Percentiles rank a stretch among this genome's conserved stretches.
phyloP scores from a whole-genome alignment of 2,888 invertebrate genomes.

The Hesperia comma region DNA sequence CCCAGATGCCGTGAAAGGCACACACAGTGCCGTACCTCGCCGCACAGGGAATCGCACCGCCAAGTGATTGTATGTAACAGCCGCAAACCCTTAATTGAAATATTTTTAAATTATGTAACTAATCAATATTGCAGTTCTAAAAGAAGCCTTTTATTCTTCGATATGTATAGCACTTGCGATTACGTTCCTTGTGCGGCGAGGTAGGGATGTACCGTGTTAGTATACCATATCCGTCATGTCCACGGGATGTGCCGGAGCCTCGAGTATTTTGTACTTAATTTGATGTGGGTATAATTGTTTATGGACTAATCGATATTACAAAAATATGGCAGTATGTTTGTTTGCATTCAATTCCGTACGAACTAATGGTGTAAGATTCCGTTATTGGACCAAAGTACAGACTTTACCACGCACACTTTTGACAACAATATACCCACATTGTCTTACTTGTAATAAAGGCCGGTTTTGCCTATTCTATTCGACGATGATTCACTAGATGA shows the following conservation, averaged over 20 bases:
- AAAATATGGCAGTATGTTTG: conserved; percentile 79
- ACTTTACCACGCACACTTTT: conserved; percentile 43
- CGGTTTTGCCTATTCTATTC: conserved; percentile 79
- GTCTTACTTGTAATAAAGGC: conserved; percentile 71
- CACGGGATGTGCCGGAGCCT: conserved; percentile 38
- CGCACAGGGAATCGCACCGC: conserved; percentile 5
- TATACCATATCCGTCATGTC: conserved; percentile 29
- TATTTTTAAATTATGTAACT: conserved; percentile 26
- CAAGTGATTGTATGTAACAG: conserved; percentile 16
- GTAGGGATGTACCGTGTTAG: conserved; percentile 6
- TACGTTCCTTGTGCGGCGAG: not conserved
- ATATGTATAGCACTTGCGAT: conserved; percentile 20
- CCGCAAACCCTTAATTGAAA: conserved; percentile 1
- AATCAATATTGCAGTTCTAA: conserved; percentile 35
- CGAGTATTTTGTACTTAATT: conserved; percentile 57
- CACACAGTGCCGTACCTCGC: conserved; percentile 13
- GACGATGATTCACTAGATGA: conserved; percentile 59
- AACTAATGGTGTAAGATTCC: conserved; percentile 50
- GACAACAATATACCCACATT: conserved; percentile 53
- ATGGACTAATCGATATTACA: conserved; percentile 57
- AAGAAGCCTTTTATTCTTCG: conserved; percentile 18
- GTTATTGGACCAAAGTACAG: conserved; percentile 51
- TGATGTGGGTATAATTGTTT: conserved; percentile 55
- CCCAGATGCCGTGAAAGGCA: not conserved
- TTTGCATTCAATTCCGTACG: conserved; percentile 78